These are phyloP conservation scores for Pentamera pediparva DNA, from an alignment of 53 echinoderm and acorn worm species.

Conservation along the genomic window DNA sequence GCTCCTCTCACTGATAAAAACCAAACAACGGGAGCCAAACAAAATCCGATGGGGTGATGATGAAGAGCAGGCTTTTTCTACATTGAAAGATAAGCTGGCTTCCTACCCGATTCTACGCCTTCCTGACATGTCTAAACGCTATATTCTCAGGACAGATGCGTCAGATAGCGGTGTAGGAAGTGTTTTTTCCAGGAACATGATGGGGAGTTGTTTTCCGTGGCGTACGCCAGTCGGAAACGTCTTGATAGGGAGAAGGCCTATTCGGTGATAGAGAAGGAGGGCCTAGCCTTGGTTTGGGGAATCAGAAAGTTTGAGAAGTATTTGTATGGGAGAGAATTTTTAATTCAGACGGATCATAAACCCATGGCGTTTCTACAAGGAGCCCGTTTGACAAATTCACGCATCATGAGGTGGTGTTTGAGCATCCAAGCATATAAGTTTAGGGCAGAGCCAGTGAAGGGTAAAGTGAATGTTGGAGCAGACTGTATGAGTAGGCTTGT, in stretches of 20 bases:
- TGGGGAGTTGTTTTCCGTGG: not conserved
- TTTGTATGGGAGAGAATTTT: conserved; percentile 20
- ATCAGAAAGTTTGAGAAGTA: conserved; percentile 22
- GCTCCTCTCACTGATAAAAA: conserved; percentile 22
- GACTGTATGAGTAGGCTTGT: no score
- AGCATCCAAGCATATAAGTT: not conserved
- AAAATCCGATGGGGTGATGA: conserved; percentile 16
- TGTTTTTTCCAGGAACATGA: not conserved
- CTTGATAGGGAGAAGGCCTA: not conserved
- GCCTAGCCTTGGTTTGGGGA: conserved; percentile 25
- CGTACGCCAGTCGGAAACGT: not conserved
- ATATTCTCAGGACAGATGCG: not conserved
- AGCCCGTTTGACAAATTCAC: not conserved
- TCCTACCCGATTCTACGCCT: not conserved
- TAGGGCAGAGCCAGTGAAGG: not conserved
- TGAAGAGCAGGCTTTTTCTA: conserved; percentile 9
- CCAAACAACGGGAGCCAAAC: conserved; percentile 22
- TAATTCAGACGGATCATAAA: not conserved
- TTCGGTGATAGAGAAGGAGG: no score
- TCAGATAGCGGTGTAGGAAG: not conserved
- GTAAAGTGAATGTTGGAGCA: not conserved
- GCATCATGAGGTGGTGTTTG: not conserved
- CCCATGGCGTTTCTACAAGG: not conserved
- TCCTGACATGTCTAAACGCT: not conserved
- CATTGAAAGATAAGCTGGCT: not conserved